Percentiles rank a stretch among this genome's conserved stretches.
Conservation (phyloP, 2,113 vertebrate species). For the Lepus americanus region DNA sequence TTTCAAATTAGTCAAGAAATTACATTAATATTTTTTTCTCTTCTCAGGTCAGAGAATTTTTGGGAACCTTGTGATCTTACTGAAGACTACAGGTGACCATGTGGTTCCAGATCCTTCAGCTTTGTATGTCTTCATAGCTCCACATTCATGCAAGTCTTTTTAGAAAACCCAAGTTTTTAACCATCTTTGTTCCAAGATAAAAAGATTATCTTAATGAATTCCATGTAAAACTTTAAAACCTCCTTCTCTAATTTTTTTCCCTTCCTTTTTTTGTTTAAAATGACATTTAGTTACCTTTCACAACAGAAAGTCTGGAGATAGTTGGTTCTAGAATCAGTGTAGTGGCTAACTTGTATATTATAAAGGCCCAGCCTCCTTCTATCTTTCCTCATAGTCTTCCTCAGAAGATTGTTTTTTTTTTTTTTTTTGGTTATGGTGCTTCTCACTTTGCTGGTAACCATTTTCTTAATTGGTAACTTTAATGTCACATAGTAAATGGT, state of each 20-base stretch:
- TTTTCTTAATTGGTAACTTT: slow-evolving; percentile 37
- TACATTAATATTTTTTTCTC: slow-evolving; percentile 65
- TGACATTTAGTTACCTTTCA: neutral
- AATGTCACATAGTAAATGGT: slow-evolving; percentile 26
- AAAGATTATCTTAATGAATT: neutral
- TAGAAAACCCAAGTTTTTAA: slow-evolving; percentile 44
- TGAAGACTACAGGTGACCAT: slow-evolving; percentile 67
- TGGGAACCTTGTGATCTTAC: slow-evolving; percentile 87
- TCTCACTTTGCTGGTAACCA: slow-evolving; percentile 12
- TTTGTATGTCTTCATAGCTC: slow-evolving; percentile 13
- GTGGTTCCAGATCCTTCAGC: slow-evolving; percentile 67
- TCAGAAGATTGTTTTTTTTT: neutral
- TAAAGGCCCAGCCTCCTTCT: neutral
- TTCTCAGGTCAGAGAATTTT: slow-evolving; percentile 90
- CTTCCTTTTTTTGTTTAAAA: neutral
- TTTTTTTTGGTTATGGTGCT: neutral
- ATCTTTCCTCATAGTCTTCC: neutral
- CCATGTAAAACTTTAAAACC: neutral
- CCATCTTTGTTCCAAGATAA: neutral
- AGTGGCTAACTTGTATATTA: neutral
- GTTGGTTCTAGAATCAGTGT: neutral
- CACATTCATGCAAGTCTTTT: neutral
- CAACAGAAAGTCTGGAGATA: neutral
- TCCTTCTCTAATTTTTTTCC: neutral
- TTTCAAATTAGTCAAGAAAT: slow-evolving; percentile 50